Evolutionary conservation across 2,888 invertebrate genomes (phyloP).

Genomic region (Phyllotreta striolata): DNA sequence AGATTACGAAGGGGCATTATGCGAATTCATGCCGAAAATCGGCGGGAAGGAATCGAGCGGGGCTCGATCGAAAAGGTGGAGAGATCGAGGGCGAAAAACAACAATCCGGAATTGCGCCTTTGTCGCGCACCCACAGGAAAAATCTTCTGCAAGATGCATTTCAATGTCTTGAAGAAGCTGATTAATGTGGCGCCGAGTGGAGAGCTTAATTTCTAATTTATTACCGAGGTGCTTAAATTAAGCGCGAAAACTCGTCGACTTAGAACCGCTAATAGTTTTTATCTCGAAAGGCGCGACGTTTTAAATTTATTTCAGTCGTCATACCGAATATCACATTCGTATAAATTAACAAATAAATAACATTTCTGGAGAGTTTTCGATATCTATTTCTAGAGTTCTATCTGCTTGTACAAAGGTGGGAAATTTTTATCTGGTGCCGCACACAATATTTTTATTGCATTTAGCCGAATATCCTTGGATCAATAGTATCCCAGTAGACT

Average conservation of each 20-base stretch:
- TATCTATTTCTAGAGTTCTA: too few relatives aligned
- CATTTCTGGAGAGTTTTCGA: too few relatives aligned
- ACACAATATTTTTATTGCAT: too few relatives aligned
- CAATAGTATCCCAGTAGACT: too few relatives aligned
- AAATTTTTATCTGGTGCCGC: too few relatives aligned
- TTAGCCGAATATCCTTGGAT: too few relatives aligned
- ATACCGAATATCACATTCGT: too few relatives aligned
- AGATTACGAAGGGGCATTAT: not conserved
- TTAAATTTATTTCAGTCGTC: conserved; percentile 2
- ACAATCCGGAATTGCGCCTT: conserved; percentile 4
- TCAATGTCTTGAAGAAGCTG: conserved; percentile 10
- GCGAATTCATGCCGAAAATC: too few relatives aligned
- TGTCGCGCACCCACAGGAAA: conserved; percentile 15
- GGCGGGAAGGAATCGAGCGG: too few relatives aligned
- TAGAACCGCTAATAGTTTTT: conserved; percentile 13
- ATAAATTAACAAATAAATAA: too few relatives aligned
- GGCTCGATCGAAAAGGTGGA: not conserved
- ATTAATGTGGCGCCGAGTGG: conserved; percentile 18
- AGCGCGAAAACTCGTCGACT: conserved; percentile 4
- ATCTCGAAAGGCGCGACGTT: conserved; percentile 2
- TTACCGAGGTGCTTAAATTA: conserved; percentile 17
- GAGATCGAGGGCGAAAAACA: not conserved
- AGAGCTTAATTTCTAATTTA: conserved; percentile 17
- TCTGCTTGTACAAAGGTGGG: too few relatives aligned
- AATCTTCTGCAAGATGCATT: conserved; percentile 14